Evolutionary conservation across 2,888 invertebrate species (phyloP), one percentile per base, ranked within the genome.

Genomic region (Melinaea marsaeus): DNA sequence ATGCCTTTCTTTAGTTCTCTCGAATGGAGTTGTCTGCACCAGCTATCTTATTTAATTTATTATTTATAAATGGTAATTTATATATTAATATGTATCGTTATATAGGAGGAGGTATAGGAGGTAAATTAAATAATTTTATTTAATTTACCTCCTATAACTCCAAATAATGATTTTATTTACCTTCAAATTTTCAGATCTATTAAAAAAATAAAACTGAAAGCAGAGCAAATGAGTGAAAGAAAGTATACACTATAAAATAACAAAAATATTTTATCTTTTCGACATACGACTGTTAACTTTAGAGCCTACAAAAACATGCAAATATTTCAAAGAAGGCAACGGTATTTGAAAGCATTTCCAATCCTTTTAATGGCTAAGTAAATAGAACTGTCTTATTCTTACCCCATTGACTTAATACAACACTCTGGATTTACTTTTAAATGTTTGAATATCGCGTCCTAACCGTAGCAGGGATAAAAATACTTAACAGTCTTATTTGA

Each of bases 301-400:
- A 67, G 71, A 72, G 79, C 79, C 77, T 74, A 75, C 76, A 78
- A 81, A 83, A 85, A 84, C 83, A 85, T 81, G 80, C 81, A 82
- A 83, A 85, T 84, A 80, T 79, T 74, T 75, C 69, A 70, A 69
- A 75, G 71, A 77, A 79, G 80, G 81, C 79, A 69, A 67, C 58
- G 65, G 71, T 69, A 70, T 77, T 80, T 75, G 68, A 68, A 74
- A 71, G 71, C 73, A 73, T 74, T 76, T 71, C 71, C 74, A 74
- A 78, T 75, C 79, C 80, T 77, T 76, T 79, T 81, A 85, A 85
- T 84, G 83, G 84, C 74, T 77, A 75, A 77, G 78, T 79, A 85
- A 84, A 85, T 79, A 83, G 61, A 69, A 69, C 62, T 65, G 58
- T 57, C 66, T 67, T 71, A 69, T 64, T 69, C 67, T 69, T 72